Evolutionary conservation across 1,140 invertebrate species (phyloP).

Genomic region (Drosophila nannoptera): DNA sequence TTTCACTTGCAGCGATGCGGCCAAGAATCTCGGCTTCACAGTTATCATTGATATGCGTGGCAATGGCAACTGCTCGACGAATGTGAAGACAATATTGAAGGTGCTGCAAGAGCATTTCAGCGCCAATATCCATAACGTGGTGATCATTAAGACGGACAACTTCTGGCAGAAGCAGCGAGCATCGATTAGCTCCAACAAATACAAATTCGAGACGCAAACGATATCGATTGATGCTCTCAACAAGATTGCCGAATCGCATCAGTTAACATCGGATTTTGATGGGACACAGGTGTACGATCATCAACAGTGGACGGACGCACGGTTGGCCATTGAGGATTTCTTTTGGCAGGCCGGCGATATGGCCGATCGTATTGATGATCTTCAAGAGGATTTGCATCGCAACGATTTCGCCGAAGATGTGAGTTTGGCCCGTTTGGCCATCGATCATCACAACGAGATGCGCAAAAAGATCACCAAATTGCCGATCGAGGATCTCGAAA

Average conservation of each 20-base stretch:
- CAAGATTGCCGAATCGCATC: slow-evolving; percentile 94
- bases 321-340: slow-evolving; percentile 96
- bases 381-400: slow-evolving; percentile 93
- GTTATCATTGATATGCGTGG: slow-evolving; percentile 97
- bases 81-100: slow-evolving; percentile 97
- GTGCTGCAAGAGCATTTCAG: slow-evolving; percentile 97
- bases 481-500: slow-evolving; percentile 94
- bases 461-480: slow-evolving; percentile 96
- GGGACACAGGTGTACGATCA: slow-evolving; percentile 97
- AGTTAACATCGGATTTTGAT: slow-evolving; percentile 95
- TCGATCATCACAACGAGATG: slow-evolving; percentile 96
- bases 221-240: slow-evolving; percentile 95
- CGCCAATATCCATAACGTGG: slow-evolving; percentile 91
- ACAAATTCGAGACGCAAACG: slow-evolving; percentile 99
- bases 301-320: slow-evolving; percentile 96
- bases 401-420: slow-evolving; percentile 96
- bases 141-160: slow-evolving; percentile 98
- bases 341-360: slow-evolving; percentile 96
- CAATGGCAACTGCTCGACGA: slow-evolving; percentile 92
- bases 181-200: slow-evolving; percentile 97
- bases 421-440: slow-evolving; percentile 90
- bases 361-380: slow-evolving; percentile 92
- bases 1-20: slow-evolving; percentile 89
- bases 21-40: slow-evolving; percentile 92
- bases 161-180: slow-evolving; percentile 99